Base-by-base conservation (phyloP, 2,888 invertebrate species). In the Disparrhopalites patrizii region DNA sequence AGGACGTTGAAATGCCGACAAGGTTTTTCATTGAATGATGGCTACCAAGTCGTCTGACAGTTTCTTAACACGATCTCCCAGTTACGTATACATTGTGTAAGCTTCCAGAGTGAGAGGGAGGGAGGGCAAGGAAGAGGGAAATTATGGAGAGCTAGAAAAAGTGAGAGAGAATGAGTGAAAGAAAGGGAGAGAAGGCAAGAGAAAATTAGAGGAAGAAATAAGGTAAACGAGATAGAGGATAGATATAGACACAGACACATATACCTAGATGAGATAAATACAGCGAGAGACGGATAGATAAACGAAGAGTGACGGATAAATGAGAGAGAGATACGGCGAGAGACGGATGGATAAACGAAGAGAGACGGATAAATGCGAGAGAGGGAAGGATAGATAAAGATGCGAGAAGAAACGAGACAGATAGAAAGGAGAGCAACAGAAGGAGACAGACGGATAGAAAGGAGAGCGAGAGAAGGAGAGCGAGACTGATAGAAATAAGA, bases 1-100 rank as follows among this genome's bases (percentile, higher is more conserved):
- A 58, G 58, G 58, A 43, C 38, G 27, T 40, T 40, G 43, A 43
- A 43, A 40, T 43, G 58, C 30, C 58, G 36, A 56, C 56, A 56
- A 38, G 56, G 56, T 56, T 56, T 56, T 40, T 38, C 38, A 56
- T 33, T 56, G 56, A 56, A 56, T 56, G 56, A 56, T 56, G 56
- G 56, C 40, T 56, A 56, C 56, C 56, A 56, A 56, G 33, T 56
- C 56, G 31, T 36, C 56, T 36, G 56, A 56, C 56, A 56, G n/a
- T 43, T 43, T n/a, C 43, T 43, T 43, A 43, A 43, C 43, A 43
- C 43, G 43, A 5, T 43, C n/a, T n/a, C n/a, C n/a, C n/a, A 43
- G 43, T 43, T 5, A 4, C 20, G 7, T n/a, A 10, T 15, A 5
- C n/a, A 43, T n/a, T n/a, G n/a, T n/a, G n/a, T n/a, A n/a, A n/a